Percentiles rank a stretch among this genome's conserved stretches.
Conservation (phyloP, 2,888 invertebrate genomes). For the Drosophila fulvimacula region DNA sequence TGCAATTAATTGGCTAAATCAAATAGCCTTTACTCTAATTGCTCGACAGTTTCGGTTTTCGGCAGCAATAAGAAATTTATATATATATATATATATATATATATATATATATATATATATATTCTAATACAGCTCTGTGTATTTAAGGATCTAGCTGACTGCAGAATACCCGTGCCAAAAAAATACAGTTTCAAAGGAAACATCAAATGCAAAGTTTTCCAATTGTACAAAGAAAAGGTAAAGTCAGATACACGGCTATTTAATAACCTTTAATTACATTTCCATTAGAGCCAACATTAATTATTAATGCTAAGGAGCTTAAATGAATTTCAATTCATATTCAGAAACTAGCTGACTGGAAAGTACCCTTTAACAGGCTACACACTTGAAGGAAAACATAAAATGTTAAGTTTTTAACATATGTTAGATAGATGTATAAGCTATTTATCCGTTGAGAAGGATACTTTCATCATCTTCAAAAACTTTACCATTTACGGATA, state of each 20-base stretch:
- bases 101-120: background rate
- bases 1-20: constrained; percentile 8
- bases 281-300: background rate
- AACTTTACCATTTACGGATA: too few species aligned
- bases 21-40: constrained; percentile 4
- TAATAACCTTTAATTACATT: background rate
- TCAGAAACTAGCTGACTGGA: too few species aligned
- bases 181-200: background rate
- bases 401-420: too few species aligned
- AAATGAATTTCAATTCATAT: too few species aligned
- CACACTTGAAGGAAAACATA: too few species aligned
- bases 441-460: too few species aligned
- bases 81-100: background rate
- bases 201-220: background rate
- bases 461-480: too few species aligned
- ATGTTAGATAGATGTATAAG: too few species aligned
- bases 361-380: too few species aligned
- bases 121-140: background rate
- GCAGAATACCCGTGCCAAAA: background rate
- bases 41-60: background rate
- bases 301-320: too few species aligned
- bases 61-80: background rate
- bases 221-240: background rate
- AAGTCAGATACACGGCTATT: background rate
- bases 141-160: background rate